Conservation (phyloP, 1,140 invertebrate species). For the Leptopilina boulardi region DNA sequence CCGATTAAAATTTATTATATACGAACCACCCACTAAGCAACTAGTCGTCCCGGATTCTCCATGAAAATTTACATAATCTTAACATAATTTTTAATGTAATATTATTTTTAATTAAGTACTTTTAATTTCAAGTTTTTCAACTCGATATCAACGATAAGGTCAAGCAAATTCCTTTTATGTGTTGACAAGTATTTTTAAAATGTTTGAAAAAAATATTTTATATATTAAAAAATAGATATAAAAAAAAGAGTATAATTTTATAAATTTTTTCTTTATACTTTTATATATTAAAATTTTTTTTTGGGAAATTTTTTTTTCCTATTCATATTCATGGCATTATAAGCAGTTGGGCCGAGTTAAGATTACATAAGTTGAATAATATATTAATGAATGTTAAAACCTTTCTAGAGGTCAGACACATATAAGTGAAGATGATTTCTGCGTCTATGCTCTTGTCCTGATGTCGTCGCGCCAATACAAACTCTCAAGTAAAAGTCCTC, state of each 20-base stretch:
- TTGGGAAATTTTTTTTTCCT: slow-evolving; percentile 54
- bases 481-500: slow-evolving; percentile 4
- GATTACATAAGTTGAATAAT: slow-evolving; percentile 59
- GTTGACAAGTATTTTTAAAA: too few species aligned
- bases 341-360: slow-evolving; percentile 44
- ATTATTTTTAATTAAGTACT: slow-evolving; percentile 11
- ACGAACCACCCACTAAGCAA: not conserved
- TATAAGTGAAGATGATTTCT: slow-evolving; percentile 30
- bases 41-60: slow-evolving; percentile 28
- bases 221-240: too few species aligned
- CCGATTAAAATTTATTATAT: not conserved
- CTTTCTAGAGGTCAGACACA: slow-evolving; percentile 52
- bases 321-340: slow-evolving; percentile 52
- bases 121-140: slow-evolving; percentile 20
- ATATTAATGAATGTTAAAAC: slow-evolving; percentile 59
- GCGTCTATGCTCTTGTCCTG: slow-evolving; percentile 33
- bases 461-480: too few species aligned
- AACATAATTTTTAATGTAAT: slow-evolving; percentile 12
- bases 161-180: not conserved
- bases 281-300: slow-evolving; percentile 42
- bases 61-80: slow-evolving; percentile 11
- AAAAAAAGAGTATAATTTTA: too few species aligned
- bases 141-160: not conserved
- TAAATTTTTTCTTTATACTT: not conserved
- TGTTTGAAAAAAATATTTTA: not conserved